Percentiles rank a stretch among this genome's conserved stretches.
phyloP scores from a whole-genome alignment of 2,113 vertebrate genomes.

The Alethe diademata region DNA sequence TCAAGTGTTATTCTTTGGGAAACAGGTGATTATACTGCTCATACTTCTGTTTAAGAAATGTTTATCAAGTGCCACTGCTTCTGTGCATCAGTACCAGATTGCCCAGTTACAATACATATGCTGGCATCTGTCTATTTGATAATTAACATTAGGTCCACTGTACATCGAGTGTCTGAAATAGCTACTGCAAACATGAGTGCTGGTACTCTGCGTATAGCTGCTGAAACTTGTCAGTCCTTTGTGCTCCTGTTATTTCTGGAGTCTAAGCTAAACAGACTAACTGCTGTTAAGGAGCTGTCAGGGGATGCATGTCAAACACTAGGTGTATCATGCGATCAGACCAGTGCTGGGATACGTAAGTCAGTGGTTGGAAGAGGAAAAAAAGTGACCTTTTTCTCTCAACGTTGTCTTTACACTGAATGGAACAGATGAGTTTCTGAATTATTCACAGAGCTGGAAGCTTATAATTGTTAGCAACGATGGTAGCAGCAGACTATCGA shows the following conservation, averaged over 20 bases:
- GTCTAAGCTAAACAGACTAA: constrained; percentile 68
- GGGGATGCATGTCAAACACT: constrained; percentile 75
- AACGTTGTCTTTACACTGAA: constrained; percentile 72
- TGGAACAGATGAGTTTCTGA: constrained; percentile 82
- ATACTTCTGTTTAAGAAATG: constrained; percentile 33
- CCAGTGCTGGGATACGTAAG: constrained; percentile 78
- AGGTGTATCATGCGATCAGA: constrained; percentile 67
- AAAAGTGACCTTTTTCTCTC: constrained; percentile 78
- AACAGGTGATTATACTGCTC: constrained; percentile 25
- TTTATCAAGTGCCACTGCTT: background rate
- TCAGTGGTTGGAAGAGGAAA: constrained; percentile 78
- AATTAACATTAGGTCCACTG: background rate
- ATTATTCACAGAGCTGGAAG: constrained; percentile 91
- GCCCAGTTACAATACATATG: background rate
- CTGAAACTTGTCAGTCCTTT: constrained; percentile 53
- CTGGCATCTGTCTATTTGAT: background rate
- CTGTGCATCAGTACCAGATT: background rate
- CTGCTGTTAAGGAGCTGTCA: constrained; percentile 67
- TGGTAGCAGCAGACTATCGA: constrained; percentile 71
- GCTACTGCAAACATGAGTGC: background rate
- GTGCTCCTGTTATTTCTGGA: constrained; percentile 63
- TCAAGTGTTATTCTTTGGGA: constrained; percentile 27
- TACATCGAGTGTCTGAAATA: background rate
- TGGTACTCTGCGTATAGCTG: background rate
- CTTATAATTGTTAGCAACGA: constrained; percentile 79